Conservation (phyloP, 2,888 invertebrate species). For the Himalopsyche japonica region DNA sequence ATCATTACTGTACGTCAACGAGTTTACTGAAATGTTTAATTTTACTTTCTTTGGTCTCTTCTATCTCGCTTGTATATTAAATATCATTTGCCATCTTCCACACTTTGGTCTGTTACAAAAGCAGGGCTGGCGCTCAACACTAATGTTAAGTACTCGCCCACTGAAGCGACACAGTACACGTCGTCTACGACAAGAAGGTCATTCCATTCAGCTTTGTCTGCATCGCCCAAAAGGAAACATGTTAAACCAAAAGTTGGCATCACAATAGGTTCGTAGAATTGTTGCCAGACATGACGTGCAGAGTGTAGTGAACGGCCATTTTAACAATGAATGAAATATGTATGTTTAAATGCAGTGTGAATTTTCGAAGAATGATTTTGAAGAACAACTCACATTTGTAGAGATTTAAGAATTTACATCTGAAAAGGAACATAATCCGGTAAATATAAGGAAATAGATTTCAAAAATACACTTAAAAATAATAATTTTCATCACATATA, state of each 20-base stretch:
- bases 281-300: background rate
- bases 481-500: too few species aligned
- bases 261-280: conserved; percentile 59
- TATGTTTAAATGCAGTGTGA: background rate
- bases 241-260: conserved; percentile 60
- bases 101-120: conserved; percentile 45
- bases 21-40: background rate
- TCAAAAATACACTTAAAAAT: too few species aligned
- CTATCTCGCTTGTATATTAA: background rate
- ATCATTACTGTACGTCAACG: background rate
- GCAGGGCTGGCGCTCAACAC: conserved; percentile 54
- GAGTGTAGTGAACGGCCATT: background rate
- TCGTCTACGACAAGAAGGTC: conserved; percentile 19
- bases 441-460: too few species aligned
- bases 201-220: conserved; percentile 42
- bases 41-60: background rate
- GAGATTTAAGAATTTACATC: too few species aligned
- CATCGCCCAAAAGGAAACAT: conserved; percentile 49
- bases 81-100: conserved; percentile 20
- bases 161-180: conserved; percentile 1
- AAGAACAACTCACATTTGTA: too few species aligned
- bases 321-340: background rate
- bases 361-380: background rate
- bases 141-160: conserved; percentile 43
- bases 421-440: too few species aligned